Evolutionary conservation across 2,113 vertebrate genomes (phyloP).

Genomic region (Grantiella picta): DNA sequence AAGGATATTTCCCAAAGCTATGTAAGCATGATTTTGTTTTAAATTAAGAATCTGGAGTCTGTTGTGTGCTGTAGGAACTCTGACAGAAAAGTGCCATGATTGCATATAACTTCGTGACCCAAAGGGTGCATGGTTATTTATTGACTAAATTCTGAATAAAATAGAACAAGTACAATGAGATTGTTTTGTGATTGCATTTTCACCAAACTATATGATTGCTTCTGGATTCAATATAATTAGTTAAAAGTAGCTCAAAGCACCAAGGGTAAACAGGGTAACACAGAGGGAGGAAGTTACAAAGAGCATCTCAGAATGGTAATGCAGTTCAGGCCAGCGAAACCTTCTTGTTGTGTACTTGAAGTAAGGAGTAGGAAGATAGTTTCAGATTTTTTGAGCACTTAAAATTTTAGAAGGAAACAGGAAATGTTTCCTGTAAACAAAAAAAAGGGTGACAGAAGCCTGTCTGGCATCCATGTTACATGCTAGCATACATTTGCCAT

Average conservation of each 20-base stretch:
- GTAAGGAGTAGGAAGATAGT: background rate
- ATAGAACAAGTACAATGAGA: background rate
- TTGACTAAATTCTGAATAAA: background rate
- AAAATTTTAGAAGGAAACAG: background rate
- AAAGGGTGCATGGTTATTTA: background rate
- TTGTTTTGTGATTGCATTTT: background rate
- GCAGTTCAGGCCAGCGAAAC: background rate
- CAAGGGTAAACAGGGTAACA: background rate
- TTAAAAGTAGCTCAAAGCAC: background rate
- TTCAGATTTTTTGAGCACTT: background rate
- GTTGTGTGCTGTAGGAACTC: background rate
- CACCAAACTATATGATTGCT: background rate
- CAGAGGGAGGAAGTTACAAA: background rate
- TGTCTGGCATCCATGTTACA: background rate
- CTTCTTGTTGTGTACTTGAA: background rate
- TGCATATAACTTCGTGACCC: accelerated
- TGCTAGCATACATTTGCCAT: accelerated
- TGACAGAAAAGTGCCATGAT: background rate
- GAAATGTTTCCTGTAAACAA: background rate
- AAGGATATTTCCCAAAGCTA: constrained; percentile 33
- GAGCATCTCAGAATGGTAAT: background rate
- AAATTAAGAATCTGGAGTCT: constrained; percentile 5
- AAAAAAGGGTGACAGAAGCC: background rate
- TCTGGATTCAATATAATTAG: background rate
- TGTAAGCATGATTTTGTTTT: background rate